Evolutionary conservation across 2,113 vertebrate species (phyloP), one percentile per base, ranked within the genome.

Genomic region (Nipponia nippon): DNA sequence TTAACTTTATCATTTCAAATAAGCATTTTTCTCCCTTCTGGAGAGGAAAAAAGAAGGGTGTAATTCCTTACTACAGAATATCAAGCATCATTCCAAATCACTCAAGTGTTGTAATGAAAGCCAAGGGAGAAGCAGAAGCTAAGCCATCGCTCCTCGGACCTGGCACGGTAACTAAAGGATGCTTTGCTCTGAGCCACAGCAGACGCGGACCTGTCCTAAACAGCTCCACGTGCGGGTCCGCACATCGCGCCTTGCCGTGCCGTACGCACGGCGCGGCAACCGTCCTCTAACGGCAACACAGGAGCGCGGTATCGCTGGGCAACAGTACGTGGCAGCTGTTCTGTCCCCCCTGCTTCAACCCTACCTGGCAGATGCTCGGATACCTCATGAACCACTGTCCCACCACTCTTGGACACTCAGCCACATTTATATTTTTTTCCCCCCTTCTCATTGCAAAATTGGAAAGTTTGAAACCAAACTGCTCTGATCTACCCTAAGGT

Each of bases 111-210:
- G 18, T 8, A 52, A 46, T 5, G 42, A 52, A 50, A 89, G 36
- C 9, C 79, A 44, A 56, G 61, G 23, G 78, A 76, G 32, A 78
- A 63, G 36, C 79, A 76, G 82, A 47, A 34, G 73, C 49, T 17
- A 40, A 89, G 23, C 34, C 47, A 20, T 11, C 62, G 0, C n/a
- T 40, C 49, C 77, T 79, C 0, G 1, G 14, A 18, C 25, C 70
- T 52, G 91, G 44, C 21, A 6, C 0, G 0, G 3, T 2, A 6
- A 23, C 12, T 10, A 5, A 19, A 83, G 71, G 49, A 85, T 63
- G 65, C 53, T 58, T 15, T 8, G 27, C 18, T 69, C 49, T 5
- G 32, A 56, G 50, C 65, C 58, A 12, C 76, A 56, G 89, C 82
- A 76, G 50, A 18, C 8, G 70, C 26, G 4, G 62, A 63, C 79